Conservation (phyloP, 1,140 invertebrate genomes). For the Whitmania pigra region DNA sequence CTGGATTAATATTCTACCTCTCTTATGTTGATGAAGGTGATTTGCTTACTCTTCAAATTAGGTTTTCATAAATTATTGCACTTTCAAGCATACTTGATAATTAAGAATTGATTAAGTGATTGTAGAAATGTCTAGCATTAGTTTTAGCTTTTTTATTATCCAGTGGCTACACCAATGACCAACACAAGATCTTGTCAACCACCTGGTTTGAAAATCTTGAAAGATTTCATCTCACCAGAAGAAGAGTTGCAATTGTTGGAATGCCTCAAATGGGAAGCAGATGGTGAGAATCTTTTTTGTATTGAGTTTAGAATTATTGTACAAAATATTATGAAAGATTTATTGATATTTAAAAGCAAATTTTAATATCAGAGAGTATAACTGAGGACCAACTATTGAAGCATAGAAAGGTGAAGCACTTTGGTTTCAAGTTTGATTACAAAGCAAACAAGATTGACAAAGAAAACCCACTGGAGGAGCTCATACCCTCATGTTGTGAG, state of each 20-base stretch:
- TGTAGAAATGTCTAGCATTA: background rate
- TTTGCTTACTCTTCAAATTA: constrained; percentile 17
- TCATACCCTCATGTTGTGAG: constrained; percentile 58
- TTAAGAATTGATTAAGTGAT: background rate
- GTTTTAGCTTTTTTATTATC: background rate
- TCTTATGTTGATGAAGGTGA: constrained; percentile 50
- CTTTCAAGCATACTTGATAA: background rate
- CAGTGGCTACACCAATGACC: background rate
- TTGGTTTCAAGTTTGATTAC: constrained; percentile 85
- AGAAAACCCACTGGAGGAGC: constrained; percentile 51
- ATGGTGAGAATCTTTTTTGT: constrained; percentile 18
- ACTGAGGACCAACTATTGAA: constrained; percentile 49
- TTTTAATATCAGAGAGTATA: constrained; percentile 2
- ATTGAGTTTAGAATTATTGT: constrained; percentile 23
- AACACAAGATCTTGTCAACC: constrained; percentile 41
- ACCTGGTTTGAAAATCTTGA: constrained; percentile 57
- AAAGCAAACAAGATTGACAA: constrained; percentile 72
- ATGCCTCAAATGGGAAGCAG: constrained; percentile 50
- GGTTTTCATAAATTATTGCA: background rate
- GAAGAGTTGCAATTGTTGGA: constrained; percentile 58
- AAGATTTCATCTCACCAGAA: constrained; percentile 58
- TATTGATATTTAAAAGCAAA: background rate
- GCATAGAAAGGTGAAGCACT: constrained; percentile 77
- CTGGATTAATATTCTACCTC: constrained; percentile 49
- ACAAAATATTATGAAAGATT: background rate